Conservation (phyloP, 2,797 vertebrate genomes). For the Odontamblyopus rebecca region DNA sequence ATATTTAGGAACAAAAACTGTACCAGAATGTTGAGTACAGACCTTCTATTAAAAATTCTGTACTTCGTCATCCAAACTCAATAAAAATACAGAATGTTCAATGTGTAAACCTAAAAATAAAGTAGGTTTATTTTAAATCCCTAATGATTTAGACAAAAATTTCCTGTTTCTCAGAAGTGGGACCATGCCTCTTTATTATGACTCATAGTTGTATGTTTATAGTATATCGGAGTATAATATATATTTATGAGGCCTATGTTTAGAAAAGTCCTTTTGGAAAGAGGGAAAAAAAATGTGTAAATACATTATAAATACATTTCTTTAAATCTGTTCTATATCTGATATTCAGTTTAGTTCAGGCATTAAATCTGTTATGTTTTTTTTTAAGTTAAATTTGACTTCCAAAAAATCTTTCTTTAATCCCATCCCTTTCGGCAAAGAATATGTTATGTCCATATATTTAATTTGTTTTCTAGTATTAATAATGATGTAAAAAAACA, state of each 20-base stretch:
- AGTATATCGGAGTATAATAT: too few relatives aligned
- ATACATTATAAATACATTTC: too few relatives aligned
- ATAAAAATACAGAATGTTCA: not conserved
- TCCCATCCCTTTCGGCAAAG: too few relatives aligned
- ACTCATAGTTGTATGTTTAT: not conserved
- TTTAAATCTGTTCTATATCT: not conserved
- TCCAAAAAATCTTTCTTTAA: too few relatives aligned
- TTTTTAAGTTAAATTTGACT: too few relatives aligned
- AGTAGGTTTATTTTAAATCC: not conserved
- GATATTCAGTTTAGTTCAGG: not conserved
- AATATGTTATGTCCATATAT: not conserved
- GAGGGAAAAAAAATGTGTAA: too few relatives aligned
- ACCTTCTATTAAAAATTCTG: too few relatives aligned
- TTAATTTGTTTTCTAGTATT: not conserved
- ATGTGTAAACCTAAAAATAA: not conserved
- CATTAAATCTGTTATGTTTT: not conserved
- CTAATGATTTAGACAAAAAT: not conserved
- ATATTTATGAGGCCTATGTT: too few relatives aligned
- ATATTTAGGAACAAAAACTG: not conserved
- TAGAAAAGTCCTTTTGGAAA: too few relatives aligned
- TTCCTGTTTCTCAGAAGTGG: slow-evolving; percentile 6
- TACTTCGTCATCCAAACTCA: not conserved
- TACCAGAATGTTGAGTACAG: too few relatives aligned
- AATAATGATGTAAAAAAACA: too few relatives aligned
- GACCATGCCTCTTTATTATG: not conserved